Evolutionary conservation across 2,113 vertebrate genomes (phyloP).

Genomic region (Diadophis punctatus): DNA sequence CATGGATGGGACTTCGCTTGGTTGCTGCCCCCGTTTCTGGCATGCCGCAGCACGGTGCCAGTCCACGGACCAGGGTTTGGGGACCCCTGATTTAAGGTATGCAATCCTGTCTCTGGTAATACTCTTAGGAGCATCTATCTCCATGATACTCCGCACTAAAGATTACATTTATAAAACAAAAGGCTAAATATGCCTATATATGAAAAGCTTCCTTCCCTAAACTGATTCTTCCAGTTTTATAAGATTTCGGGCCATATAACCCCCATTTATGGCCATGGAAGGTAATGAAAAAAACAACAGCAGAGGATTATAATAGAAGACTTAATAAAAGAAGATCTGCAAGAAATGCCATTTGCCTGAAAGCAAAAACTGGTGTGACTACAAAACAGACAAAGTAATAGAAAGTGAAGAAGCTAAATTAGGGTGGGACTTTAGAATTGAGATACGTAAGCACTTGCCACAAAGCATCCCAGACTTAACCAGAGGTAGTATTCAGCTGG

Average conservation of each 20-base stretch:
- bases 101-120: neutral
- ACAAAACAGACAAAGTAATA: too few relatives aligned
- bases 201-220: neutral
- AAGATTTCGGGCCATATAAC: neutral
- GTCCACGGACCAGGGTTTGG: too few relatives aligned
- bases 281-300: neutral
- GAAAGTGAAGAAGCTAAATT: neutral
- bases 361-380: too few relatives aligned
- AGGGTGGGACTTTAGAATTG: neutral
- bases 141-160: neutral
- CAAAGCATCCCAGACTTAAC: neutral
- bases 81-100: neutral
- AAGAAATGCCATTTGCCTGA: too few relatives aligned
- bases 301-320: neutral
- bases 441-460: neutral
- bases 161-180: neutral
- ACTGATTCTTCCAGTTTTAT: neutral
- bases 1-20: too few relatives aligned
- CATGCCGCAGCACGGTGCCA: fast-evolving
- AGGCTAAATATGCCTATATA: neutral
- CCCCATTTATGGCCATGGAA: neutral
- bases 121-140: neutral
- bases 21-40: too few relatives aligned
- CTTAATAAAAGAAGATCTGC: too few relatives aligned
- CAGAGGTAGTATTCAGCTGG: too few relatives aligned